These are phyloP conservation scores for Napeogenes inachia DNA, from an alignment of 2,888 invertebrate genomes.

Conservation along the genomic window DNA sequence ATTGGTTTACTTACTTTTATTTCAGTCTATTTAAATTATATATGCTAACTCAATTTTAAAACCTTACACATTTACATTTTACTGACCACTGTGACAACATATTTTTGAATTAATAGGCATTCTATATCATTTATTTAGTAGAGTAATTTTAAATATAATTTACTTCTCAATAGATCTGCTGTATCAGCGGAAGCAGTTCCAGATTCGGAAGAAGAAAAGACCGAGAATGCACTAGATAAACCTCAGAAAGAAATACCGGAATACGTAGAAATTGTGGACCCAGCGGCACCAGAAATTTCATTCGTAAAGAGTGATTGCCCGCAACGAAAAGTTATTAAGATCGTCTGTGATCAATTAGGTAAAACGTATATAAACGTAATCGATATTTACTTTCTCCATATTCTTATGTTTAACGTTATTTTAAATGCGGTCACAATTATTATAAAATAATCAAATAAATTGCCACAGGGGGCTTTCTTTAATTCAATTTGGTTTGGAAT, in stretches of 20 bases:
- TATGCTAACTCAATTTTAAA: background rate
- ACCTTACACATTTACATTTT: background rate
- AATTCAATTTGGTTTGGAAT: too few species aligned
- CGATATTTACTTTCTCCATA: too few species aligned
- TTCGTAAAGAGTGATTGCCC: conserved; percentile 88
- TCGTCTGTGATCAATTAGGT: conserved; percentile 87
- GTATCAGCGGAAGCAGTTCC: conserved; percentile 82
- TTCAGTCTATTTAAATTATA: background rate
- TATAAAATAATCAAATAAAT: too few species aligned
- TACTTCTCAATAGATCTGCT: conserved; percentile 76
- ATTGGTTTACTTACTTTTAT: background rate
- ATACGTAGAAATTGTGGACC: conserved; percentile 90
- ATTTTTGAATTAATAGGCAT: background rate
- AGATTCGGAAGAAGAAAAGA: conserved; percentile 74
- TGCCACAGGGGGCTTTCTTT: too few species aligned
- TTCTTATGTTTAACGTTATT: too few species aligned
- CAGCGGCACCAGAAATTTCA: conserved; percentile 87
- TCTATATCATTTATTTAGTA: too few species aligned
- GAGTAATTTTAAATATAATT: too few species aligned
- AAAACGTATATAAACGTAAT: conserved; percentile 37
- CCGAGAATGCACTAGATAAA: conserved; percentile 43
- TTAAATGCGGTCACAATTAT: too few species aligned
- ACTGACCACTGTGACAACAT: conserved; percentile 2
- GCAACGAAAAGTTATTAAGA: conserved; percentile 85
- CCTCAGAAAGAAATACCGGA: conserved; percentile 59